phyloP scores from a whole-genome alignment of 2,797 vertebrate species.

The Neostethus bicornis region DNA sequence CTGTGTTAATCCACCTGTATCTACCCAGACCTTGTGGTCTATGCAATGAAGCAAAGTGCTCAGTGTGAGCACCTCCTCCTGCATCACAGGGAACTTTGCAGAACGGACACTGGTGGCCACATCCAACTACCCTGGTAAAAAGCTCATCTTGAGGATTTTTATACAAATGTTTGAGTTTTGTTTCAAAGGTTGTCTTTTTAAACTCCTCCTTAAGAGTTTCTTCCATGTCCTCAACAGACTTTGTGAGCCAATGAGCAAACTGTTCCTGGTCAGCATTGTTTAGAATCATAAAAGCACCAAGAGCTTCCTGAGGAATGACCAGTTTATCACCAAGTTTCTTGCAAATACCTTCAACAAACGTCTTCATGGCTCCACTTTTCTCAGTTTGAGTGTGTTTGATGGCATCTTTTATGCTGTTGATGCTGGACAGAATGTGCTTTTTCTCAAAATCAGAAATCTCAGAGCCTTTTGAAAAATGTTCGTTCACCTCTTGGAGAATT shows the following conservation, averaged over 20 bases:
- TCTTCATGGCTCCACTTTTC: constrained; percentile 21
- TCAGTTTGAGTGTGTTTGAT: too few species aligned
- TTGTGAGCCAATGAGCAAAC: constrained; percentile 35
- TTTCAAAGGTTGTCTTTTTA: fast-evolving
- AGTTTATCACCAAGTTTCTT: constrained; percentile 58
- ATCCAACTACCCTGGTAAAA: constrained; percentile 65
- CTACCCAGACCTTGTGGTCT: constrained; percentile 36
- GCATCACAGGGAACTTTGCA: constrained; percentile 70
- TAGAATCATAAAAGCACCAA: constrained; percentile 54
- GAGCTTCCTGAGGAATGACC: too few species aligned
- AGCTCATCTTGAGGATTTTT: constrained; percentile 65
- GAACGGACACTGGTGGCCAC: constrained; percentile 69
- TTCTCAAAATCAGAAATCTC: constrained; percentile 44
- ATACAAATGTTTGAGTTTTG: constrained; percentile 7
- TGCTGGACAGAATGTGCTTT: constrained; percentile 14
- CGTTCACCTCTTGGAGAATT: constrained; percentile 58
- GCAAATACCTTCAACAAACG: constrained; percentile 62
- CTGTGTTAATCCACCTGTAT: fast-evolving
- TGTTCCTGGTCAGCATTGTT: constrained; percentile 58
- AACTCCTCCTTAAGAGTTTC: constrained; percentile 17
- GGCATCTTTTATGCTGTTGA: too few species aligned
- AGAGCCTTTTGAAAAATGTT: constrained; percentile 20
- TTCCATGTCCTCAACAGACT: constrained; percentile 44
- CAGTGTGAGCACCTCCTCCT: constrained; percentile 40
- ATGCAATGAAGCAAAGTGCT: constrained; percentile 59